Evolutionary conservation across 2,797 vertebrate genomes (phyloP), one percentile per base, ranked within the genome.

Genomic region (Phrynocephalus guinanensis): DNA sequence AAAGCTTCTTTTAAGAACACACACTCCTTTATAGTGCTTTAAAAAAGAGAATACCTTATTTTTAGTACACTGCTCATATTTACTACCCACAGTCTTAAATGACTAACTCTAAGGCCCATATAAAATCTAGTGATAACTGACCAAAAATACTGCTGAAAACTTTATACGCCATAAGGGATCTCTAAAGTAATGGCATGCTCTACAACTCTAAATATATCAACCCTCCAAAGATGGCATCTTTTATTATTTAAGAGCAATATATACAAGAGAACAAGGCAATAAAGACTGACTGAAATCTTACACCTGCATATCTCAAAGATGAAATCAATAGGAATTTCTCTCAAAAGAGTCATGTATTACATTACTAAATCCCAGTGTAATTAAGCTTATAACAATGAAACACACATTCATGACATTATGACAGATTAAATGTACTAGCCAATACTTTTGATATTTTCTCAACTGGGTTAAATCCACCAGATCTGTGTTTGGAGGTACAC

Each of bases 1-100:
- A 95, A 2, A 48, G 78, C 83, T 94, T 90, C 77, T 92, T 93
- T 93, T 89, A 94, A 77, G 89, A 93, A 88, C 71, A 70, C 22
- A n/a, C 67, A 89, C 91, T 92, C 91, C 79, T 90, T 92, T 90
- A 83, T 86, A 89, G 60, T n/a, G 75, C n/a, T 66, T 50, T 20
- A 33, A 71, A 77, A 71, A 11, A 50, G 26, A 78, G 60, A 89
- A 90, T 90, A 89, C 44, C 44, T 90, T 90, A 78, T 89, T 82
- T 63, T 85, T 81, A 48, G 0, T 85, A 85, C 44, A 48, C 79
- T 75, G 82, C 60, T 92, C 5, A 1, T 66, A 82, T 87, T 89
- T 91, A 77, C 81, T 88, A 72, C 86, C 84, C 81, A 86, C 63
- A 86, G 38, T 88, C 90, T 33, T 78, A 20, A 92, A 86, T 28